A percentile compares a stretch with the other conserved stretches of the same genome.
These are phyloP conservation scores for Trachymyrmex septentrionalis DNA, from an alignment of 1,140 invertebrate species.

Conservation along the genomic window DNA sequence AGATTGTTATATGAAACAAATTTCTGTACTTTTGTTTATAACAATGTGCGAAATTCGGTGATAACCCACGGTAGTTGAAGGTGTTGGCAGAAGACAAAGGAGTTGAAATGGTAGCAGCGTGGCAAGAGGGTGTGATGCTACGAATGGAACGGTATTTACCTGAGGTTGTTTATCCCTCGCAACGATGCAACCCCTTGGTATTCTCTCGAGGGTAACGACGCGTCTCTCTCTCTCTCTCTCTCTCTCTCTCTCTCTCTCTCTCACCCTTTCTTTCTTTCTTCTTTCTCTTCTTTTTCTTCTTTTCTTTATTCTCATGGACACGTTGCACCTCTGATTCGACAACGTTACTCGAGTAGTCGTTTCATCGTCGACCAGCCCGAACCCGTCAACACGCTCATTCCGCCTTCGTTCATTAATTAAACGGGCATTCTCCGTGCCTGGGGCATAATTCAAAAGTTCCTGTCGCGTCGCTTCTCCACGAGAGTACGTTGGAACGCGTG, in stretches of 20 bases:
- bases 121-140: background rate
- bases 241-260: background rate
- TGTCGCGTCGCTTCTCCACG: conserved; percentile 28
- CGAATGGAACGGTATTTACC: conserved; percentile 65
- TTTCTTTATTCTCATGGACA: conserved; percentile 18
- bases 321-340: conserved; percentile 45
- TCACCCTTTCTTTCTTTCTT: background rate
- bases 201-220: conserved; percentile 5
- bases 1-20: background rate
- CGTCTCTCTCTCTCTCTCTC: background rate
- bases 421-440: conserved; percentile 46
- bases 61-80: conserved; percentile 22
- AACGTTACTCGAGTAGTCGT: conserved; percentile 42
- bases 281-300: background rate
- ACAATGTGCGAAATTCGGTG: conserved; percentile 38
- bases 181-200: conserved; percentile 38
- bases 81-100: conserved; percentile 28
- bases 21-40: background rate
- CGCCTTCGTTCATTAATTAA: conserved; percentile 59
- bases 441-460: conserved; percentile 55
- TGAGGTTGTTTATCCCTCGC: conserved; percentile 56
- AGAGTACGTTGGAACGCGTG: conserved; percentile 29
- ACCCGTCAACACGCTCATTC: conserved; percentile 19
- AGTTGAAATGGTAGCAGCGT: conserved; percentile 15
- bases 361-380: conserved; percentile 10